Evolutionary conservation across 2,888 invertebrate species (phyloP), one percentile per base, ranked within the genome.

Genomic region (Epicampocera succincta): DNA sequence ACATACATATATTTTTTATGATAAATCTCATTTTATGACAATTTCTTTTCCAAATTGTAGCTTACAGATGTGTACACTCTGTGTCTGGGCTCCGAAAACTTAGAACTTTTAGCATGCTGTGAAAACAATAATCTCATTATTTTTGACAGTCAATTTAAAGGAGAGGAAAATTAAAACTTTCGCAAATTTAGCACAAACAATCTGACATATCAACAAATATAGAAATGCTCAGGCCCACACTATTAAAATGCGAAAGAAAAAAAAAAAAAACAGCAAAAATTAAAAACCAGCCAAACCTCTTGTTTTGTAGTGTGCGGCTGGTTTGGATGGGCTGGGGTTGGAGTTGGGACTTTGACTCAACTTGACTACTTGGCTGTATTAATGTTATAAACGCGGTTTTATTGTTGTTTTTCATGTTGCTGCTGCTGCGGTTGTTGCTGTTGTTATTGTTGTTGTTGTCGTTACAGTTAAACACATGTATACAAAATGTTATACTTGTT

Each of bases 351-450:
- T 68, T 44, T 42, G 63, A 33, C 50, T 44, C 40, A 58, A 33
- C 56, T 74, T 58, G 46, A 58, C 40, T 66, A 66, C 48, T 66
- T 60, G 56, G 19, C 46, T 78, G 73, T 61, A 40, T 69, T 68
- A 76, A 74, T 78, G 74, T 72, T 77, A 79, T 85, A 84, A 78
- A 80, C 81, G 80, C 80, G 79, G 78, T 80, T 74, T 77, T 73
- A 38, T 60, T 68, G 76, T 61, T 75, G 71, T 19, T 68, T 40
- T 25, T 66, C n/a, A n/a, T n/a, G n/a, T n/a, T n/a, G n/a, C n/a
- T n/a, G n/a, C n/a, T n/a, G n/a, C n/a, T n/a, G n/a, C n/a, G n/a
- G n/a, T n/a, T n/a, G n/a, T n/a, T n/a, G n/a, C n/a, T n/a, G n/a
- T n/a, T n/a, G n/a, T n/a, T n/a, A n/a, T n/a, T n/a, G n/a, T n/a